Base-by-base conservation (phyloP, 1,140 invertebrate species). In the Cardiocondyla obscurior region DNA sequence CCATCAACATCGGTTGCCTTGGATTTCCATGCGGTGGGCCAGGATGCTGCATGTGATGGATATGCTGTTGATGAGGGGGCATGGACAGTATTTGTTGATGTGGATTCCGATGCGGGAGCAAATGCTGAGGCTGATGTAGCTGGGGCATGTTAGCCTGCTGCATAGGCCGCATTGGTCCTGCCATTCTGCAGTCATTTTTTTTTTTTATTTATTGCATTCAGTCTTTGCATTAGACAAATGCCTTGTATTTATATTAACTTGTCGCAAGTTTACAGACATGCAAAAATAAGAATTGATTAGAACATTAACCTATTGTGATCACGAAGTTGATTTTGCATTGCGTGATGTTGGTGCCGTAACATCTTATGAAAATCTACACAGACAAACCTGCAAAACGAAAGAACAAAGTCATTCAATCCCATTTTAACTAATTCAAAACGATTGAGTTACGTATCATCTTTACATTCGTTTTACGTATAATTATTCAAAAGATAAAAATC, bases 101-200 rank as follows among this genome's bases (percentile, higher is more conserved):
- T 30, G 91, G 90, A 88, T 89, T 92, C 83, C 90, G 91, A 91
- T 93, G 92, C 70, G 91, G 83, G 85, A 93, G 86, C 58, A 88
- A 85, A 90, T 91, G 92, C 65, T 91, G 92, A 67, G 93, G 90
- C 90, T 94, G 93, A 88, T 93, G 94, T 85, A 92, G 88, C 73
- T 92, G 92, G 84, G 93, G 90, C 93, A 94, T 94, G 82, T 90
- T 92, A 77, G 91, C 89, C 89, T 93, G 94, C 82, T 94, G 93
- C 92, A 94, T 94, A 39, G 92, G 94, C 85, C 93, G 94, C 90
- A 94, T 94, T 84, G 92, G 91, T 88, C 91, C 92, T 89, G 90
- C 91, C 91, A 93, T 91, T 90, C 93, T 94, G 74, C n/a, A 84
- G 51, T 42, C 16, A 73, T 46, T 79, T 49, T 57, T 49, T 1